Evolutionary conservation across 2,113 vertebrate genomes (phyloP).

Genomic region (Hippocampus comes): DNA sequence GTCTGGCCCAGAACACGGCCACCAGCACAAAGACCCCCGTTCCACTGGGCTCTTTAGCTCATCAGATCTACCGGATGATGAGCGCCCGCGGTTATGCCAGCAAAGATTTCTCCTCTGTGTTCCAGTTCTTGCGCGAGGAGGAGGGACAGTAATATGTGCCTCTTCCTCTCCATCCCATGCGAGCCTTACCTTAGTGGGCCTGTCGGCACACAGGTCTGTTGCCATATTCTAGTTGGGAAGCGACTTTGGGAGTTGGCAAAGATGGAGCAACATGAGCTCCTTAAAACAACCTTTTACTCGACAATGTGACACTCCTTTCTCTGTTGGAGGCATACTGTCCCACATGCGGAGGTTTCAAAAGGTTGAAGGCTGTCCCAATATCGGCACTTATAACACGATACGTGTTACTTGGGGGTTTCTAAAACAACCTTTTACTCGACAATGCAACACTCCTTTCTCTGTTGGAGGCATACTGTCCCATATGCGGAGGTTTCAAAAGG

Average conservation of each 20-base stretch:
- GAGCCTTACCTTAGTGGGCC: constrained; percentile 35
- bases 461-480: constrained; percentile 29
- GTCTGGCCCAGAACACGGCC: constrained; percentile 91
- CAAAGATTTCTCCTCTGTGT: constrained; percentile 98
- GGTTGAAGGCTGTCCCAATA: constrained; percentile 1
- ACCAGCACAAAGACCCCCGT: constrained; percentile 90
- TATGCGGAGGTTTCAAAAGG: neutral
- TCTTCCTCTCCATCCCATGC: constrained; percentile 46
- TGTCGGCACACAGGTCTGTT: constrained; percentile 39
- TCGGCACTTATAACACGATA: neutral
- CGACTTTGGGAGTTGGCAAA: constrained; percentile 30
- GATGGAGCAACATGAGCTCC: constrained; percentile 17
- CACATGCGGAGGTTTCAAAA: constrained; percentile 1
- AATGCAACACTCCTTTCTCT: constrained; percentile 47
- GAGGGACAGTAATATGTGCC: constrained; percentile 74
- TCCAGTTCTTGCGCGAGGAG: constrained; percentile 96
- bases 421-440: constrained; percentile 32
- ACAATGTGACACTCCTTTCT: constrained; percentile 48
- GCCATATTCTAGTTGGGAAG: constrained; percentile 16
- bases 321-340: constrained; percentile 29
- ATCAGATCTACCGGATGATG: constrained; percentile 97
- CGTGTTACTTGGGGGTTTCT: constrained; percentile 7
- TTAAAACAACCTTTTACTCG: constrained; percentile 30
- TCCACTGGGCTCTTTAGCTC: constrained; percentile 86
- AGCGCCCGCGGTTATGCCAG: constrained; percentile 89